Base-by-base conservation (phyloP, 2,888 invertebrate genomes). In the Ctena decussata region DNA sequence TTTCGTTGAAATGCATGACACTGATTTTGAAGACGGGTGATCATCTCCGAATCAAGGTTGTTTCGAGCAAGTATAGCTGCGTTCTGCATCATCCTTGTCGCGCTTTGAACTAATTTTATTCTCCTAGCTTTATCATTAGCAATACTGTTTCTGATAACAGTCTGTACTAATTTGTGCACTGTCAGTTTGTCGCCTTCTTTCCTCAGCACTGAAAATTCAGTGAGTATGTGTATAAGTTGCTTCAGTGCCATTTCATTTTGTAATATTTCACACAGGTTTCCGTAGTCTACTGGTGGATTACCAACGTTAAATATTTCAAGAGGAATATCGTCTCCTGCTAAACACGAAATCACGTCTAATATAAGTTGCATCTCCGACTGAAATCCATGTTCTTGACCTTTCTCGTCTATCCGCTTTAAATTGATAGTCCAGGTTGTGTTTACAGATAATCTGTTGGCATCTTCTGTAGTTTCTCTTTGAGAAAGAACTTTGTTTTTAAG, bases 101-200 rank as follows among this genome's bases (percentile, higher is more conserved):
- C 86, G 77, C 39, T 21, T 5, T 72, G 27, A n/a, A 86, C 27
- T 15, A 77, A 27, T 24, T 75, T 5, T 0, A 1, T 18, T 72
- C 49, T 71, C 6, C 27, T 39, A 12, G 70, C 24, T 6, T 69
- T 12, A 32, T 74, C 74, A 57, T 8, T n/a, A n/a, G 41, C n/a
- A 11, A 86, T 35, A 15, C 24, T 73, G 18, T 84, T 79, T 44
- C 84, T n/a, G 12, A 86, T 71, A 27, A 86, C 84, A 24, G 84
- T 84, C 46, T 86, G 86, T 1, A 86, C 86, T 30, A 84, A 57
- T 49, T 84, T 80, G 72, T 86, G 86, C 6, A 86, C 80, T 8
- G 46, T 46, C 18, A 85, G 39, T 57, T 37, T 27, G 12, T 73
- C 72, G 5, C 49, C 12, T 57, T n/a, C 24, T 2, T 18, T 32